Evolutionary conservation across 2,888 invertebrate genomes (phyloP).

Genomic region (Sarcophaga carnaria): DNA sequence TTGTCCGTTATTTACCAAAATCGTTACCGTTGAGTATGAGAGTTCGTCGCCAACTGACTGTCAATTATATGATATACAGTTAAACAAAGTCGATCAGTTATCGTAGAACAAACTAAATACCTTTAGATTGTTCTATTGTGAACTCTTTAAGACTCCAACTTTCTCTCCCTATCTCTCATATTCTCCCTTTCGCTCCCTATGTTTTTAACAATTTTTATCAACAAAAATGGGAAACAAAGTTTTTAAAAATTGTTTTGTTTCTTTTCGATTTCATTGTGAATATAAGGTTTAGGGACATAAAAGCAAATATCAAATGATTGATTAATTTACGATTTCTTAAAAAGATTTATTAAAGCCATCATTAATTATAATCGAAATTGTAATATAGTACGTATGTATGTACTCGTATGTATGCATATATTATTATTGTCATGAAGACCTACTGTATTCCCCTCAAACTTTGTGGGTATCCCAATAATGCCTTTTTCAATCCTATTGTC

Average conservation of each 20-base stretch:
- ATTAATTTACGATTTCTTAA: neutral
- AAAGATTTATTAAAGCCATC: too few relatives aligned
- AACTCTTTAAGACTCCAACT: constrained; percentile 15
- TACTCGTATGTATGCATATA: too few relatives aligned
- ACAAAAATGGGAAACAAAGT: neutral
- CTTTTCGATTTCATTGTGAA: neutral
- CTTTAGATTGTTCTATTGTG: constrained; percentile 6
- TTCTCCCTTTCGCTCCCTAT: constrained; percentile 4
- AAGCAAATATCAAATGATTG: neutral
- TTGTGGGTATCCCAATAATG: too few relatives aligned
- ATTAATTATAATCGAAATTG: too few relatives aligned
- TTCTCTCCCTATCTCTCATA: neutral
- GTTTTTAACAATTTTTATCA: constrained; percentile 38
- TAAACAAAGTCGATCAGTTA: constrained; percentile 35
- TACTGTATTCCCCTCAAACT: too few relatives aligned
- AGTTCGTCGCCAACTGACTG: constrained; percentile 56
- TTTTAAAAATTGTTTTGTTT: neutral
- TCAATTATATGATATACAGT: constrained; percentile 21
- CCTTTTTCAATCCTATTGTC: too few relatives aligned
- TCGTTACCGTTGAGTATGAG: constrained; percentile 58
- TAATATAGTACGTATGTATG: too few relatives aligned
- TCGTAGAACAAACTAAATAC: constrained; percentile 14
- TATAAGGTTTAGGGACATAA: neutral
- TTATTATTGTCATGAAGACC: too few relatives aligned
- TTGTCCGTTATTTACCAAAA: constrained; percentile 48